Base-by-base conservation (phyloP, 2,797 vertebrate genomes). In the Artibeus lituratus region DNA sequence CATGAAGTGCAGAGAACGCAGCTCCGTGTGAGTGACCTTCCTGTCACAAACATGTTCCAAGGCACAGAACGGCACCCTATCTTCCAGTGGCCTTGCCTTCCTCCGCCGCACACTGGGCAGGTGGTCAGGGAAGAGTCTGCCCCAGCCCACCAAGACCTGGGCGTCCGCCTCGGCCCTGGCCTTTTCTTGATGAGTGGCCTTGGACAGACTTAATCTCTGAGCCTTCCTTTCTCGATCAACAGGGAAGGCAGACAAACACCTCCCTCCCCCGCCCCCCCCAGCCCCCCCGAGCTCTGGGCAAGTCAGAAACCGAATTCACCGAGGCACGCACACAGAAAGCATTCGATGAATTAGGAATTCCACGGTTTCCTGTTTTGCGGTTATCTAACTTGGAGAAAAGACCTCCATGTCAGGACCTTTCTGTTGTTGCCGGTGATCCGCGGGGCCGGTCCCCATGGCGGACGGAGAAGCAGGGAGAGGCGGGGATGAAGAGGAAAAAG, bases 1-100 rank as follows among this genome's bases (percentile, higher is more conserved):
- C 35, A 0, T 3, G 18, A 24, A n/a, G 37, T 12, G 0, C 59
- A 18, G 19, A 16, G 16, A 62, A 22, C 1, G 3, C 21, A 53
- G 35, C 53, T 1, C 29, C n/a, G 35, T 22, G 29, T 3, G 24
- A 67, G 47, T 3, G 10, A 22, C 55, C 21, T 5, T 44, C 55
- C 16, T 8, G 11, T 57, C 69, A 42, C 26, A 49, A 47, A 7
- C 55, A 9, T 14, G 49, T 51, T 70, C 21, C 1, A 14, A 59
- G 18, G n/a, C 83, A 35, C 9, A 70, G 21, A 35, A n/a, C 69
- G 74, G 78, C 24, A 1, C 16, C 24, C 49, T n/a, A 10, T 4
- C 35, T 10, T 29, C 57, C 39, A 1, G 4, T 22, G 14, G 4
- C 37, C 8, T 42, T n/a, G 44, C 55, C 2, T 5, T 2, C 37